Evolutionary conservation across 2,888 invertebrate species (phyloP).

Genomic region (Caenorhabditis japonica): DNA sequence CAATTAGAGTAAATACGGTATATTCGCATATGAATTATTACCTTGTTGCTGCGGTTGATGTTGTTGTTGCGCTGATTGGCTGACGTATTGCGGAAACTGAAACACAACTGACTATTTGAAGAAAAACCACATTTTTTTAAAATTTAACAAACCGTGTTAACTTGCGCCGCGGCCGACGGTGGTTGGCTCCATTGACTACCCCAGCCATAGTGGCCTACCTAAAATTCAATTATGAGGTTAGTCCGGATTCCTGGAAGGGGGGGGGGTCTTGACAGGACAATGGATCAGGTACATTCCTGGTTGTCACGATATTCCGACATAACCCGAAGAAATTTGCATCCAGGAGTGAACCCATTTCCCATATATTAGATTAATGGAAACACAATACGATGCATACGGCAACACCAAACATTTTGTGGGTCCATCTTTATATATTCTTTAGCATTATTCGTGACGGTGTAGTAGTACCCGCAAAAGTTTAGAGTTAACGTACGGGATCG

Average conservation of each 20-base stretch:
- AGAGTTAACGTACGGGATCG: slow-evolving; percentile 50
- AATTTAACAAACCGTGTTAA: slow-evolving; percentile 1
- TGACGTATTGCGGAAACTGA: slow-evolving; percentile 27
- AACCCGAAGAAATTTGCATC: too few species aligned
- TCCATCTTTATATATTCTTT: too few species aligned
- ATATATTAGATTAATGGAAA: too few species aligned
- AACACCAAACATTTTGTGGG: slow-evolving; percentile 34
- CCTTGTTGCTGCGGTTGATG: slow-evolving; percentile 23
- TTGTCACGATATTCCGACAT: too few species aligned
- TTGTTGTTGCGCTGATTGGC: slow-evolving; percentile 21
- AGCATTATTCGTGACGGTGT: too few species aligned
- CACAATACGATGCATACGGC: slow-evolving; percentile 12
- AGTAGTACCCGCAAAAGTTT: slow-evolving; percentile 41
- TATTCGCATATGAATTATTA: too few species aligned
- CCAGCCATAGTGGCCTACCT: slow-evolving; percentile 20
- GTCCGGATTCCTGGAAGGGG: background rate
- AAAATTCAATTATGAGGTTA: slow-evolving; percentile 5
- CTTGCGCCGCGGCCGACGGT: background rate
- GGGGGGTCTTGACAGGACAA: background rate
- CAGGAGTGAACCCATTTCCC: too few species aligned
- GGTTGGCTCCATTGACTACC: slow-evolving; percentile 29
- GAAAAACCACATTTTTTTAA: background rate
- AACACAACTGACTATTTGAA: background rate
- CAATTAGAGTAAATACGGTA: too few species aligned
- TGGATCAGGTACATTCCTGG: slow-evolving; percentile 5